Evolutionary conservation across 2,113 vertebrate genomes (phyloP).

Genomic region (Gopherus flavomarginatus): DNA sequence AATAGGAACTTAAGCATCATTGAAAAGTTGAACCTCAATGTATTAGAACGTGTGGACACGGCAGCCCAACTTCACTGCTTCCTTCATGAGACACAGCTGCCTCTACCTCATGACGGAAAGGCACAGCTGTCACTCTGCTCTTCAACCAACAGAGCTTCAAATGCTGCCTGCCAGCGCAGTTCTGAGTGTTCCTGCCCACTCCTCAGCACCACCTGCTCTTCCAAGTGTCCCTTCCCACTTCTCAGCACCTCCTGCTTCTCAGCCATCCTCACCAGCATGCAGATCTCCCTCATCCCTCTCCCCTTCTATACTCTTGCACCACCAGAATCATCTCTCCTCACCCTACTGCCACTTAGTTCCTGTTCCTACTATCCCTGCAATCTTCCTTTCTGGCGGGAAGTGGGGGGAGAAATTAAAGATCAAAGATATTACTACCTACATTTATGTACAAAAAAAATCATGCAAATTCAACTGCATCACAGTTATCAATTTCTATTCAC

Average conservation of each 20-base stretch:
- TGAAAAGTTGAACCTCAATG: neutral
- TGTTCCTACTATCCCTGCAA: neutral
- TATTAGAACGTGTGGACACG: neutral
- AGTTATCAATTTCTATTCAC: neutral
- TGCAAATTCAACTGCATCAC: neutral
- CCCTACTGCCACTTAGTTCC: neutral
- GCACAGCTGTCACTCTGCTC: neutral
- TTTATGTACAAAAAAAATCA: neutral
- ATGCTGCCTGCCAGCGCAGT: neutral
- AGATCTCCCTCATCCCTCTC: neutral
- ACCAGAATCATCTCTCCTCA: neutral
- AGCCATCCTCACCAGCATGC: neutral
- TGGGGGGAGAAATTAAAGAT: neutral
- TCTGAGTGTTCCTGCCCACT: neutral
- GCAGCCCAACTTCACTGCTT: accelerated
- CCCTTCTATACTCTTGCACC: neutral
- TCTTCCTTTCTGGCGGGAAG: neutral
- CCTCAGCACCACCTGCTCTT: neutral
- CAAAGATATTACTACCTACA: neutral
- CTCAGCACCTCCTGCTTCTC: neutral
- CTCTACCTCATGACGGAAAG: accelerated
- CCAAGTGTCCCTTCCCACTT: neutral
- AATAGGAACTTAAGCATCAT: neutral
- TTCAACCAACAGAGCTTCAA: neutral
- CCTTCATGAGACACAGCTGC: accelerated